Evolutionary conservation across 2,888 invertebrate species (phyloP).

Genomic region (Odontocerum albicorne): DNA sequence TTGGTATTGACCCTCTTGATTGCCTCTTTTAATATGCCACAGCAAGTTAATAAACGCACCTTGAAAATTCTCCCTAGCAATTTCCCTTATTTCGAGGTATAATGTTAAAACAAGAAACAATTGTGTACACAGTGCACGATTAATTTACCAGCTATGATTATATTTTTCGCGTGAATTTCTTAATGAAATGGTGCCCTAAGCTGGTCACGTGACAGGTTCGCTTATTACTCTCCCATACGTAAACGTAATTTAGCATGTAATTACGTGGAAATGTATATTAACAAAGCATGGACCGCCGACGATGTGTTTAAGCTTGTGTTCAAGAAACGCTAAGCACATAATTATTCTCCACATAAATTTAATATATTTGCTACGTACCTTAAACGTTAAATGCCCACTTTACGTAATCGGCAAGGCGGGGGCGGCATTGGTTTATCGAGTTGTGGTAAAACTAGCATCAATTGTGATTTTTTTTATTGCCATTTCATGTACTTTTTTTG

Average conservation of each 20-base stretch:
- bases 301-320: conserved; percentile 19
- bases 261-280: not conserved
- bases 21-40: no score
- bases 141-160: no score
- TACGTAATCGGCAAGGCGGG: not conserved
- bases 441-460: not conserved
- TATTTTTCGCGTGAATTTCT: no score
- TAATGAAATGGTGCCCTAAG: no score
- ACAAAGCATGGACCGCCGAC: conserved; percentile 1
- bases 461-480: no score
- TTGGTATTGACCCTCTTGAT: no score
- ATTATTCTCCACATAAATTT: conserved; percentile 31
- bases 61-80: no score
- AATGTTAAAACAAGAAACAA: no score
- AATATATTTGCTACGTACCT: conserved; percentile 1
- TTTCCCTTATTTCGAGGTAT: no score
- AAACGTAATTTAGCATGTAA: conserved; percentile 21
- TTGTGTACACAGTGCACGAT: no score
- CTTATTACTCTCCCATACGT: conserved; percentile 10
- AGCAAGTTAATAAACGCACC: no score
- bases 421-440: not conserved
- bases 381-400: not conserved
- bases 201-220: not conserved
- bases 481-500: no score
- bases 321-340: conserved; percentile 18